Conservation (phyloP, 2,113 vertebrate species). For the Campylomormyrus numenius region DNA sequence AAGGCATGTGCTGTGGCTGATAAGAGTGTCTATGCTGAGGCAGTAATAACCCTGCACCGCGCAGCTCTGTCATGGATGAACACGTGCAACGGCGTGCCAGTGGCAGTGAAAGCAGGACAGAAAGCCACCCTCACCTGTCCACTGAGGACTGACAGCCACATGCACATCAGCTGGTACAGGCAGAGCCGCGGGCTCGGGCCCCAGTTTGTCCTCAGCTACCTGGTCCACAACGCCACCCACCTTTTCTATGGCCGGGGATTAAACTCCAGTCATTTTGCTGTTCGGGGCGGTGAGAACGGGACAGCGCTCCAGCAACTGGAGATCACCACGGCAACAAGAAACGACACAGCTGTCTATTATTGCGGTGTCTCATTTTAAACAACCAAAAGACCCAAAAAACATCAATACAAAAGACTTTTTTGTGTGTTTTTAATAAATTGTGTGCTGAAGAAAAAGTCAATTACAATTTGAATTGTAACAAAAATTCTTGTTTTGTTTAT, state of each 20-base stretch:
- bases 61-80: slow-evolving; percentile 27
- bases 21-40: neutral
- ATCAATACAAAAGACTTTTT: neutral
- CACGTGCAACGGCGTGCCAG: slow-evolving; percentile 12
- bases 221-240: slow-evolving; percentile 6
- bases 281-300: neutral
- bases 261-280: slow-evolving; percentile 24
- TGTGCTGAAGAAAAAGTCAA: neutral
- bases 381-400: neutral
- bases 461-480: neutral
- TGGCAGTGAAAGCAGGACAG: slow-evolving; percentile 26
- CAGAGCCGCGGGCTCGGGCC: slow-evolving; percentile 22
- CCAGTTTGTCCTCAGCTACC: slow-evolving; percentile 35
- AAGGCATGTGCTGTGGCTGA: neutral
- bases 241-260: slow-evolving; percentile 29
- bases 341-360: slow-evolving; percentile 38
- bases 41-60: neutral
- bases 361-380: slow-evolving; percentile 23
- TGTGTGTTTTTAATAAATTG: neutral
- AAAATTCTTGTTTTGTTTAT: neutral
- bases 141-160: slow-evolving; percentile 14
- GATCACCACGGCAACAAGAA: slow-evolving; percentile 19
- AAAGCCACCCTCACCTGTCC: slow-evolving; percentile 32
- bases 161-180: slow-evolving; percentile 38
- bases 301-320: slow-evolving; percentile 8